These are phyloP conservation scores for Pseudobourletiella spinata DNA, from an alignment of 1,140 invertebrate genomes.

Conservation along the genomic window DNA sequence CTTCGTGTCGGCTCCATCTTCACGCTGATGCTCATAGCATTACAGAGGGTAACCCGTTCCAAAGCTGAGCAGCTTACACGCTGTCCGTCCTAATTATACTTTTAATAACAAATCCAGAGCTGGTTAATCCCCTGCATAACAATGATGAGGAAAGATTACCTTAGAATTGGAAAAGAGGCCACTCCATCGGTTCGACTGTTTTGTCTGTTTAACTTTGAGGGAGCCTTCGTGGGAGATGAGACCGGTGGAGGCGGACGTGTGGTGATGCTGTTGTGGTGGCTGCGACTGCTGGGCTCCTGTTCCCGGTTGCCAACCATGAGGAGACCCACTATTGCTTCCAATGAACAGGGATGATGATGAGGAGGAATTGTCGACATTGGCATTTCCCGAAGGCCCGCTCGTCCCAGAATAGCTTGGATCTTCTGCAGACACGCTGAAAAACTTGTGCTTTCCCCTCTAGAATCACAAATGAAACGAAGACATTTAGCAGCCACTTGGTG, in stretches of 20 bases:
- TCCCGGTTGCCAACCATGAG: slow-evolving; percentile 5
- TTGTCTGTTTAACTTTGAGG: slow-evolving; percentile 44
- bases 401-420: slow-evolving; percentile 42
- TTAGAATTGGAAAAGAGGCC: slow-evolving; percentile 57
- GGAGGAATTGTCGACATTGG: slow-evolving; percentile 5
- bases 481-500: too few relatives aligned
- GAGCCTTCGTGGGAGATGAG: slow-evolving; percentile 40
- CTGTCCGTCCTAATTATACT: too few relatives aligned
- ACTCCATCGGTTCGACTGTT: slow-evolving; percentile 53
- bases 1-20: too few relatives aligned
- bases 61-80: too few relatives aligned
- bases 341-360: slow-evolving; percentile 1
- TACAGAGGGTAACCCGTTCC: too few relatives aligned
- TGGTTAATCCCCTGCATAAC: too few relatives aligned
- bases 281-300: neutral
- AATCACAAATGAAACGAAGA: too few relatives aligned
- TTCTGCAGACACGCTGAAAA: slow-evolving; percentile 55
- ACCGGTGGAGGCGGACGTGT: slow-evolving; percentile 9
- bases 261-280: too few relatives aligned
- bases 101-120: too few relatives aligned
- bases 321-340: slow-evolving; percentile 9
- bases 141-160: slow-evolving; percentile 34
- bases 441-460: slow-evolving; percentile 44
- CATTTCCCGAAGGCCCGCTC: neutral
- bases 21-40: too few relatives aligned